Evolutionary conservation across 2,888 invertebrate species (phyloP), one percentile per base, ranked within the genome.

Genomic region (Anaspis maculata): DNA sequence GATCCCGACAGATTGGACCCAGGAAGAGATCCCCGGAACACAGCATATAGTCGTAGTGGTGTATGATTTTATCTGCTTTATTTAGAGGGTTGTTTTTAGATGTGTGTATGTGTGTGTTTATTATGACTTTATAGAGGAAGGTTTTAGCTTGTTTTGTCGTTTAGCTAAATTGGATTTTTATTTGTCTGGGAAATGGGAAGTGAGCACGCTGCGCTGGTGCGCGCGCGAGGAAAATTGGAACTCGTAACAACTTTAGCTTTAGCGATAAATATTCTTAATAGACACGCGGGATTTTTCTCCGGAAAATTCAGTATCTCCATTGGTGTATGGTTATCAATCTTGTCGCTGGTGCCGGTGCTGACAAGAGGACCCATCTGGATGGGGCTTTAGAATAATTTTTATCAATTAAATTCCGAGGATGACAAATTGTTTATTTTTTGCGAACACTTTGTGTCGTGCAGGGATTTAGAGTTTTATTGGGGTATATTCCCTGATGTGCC

Each of bases 111-210:
- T 54, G 51, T 49, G 52, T 52, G 52, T 56, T 56, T 59, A 57
- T 58, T 58, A 59, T 57, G 55, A 55, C 54, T 57, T 56, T 54
- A 59, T 58, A 46, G 52, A 52, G 54, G 53, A 52, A 53, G 49
- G 52, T 50, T 53, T 55, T 48, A 51, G 50, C 49, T 49, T 53
- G 53, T 52, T 57, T 50, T 52, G 56, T 53, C 58, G 54, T 57
- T 59, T 53, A 57, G 50, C 56, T 54, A 56, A 59, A 60, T 59
- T 59, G 58, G 57, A 58, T 58, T 59, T 58, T 59, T 59, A 57
- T 57, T 57, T 53, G 55, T 44, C 37, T 41, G 33, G 27, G 19
- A 30, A 30, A 21, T 27, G 27, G 32, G 22, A 27, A 32, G n/a
- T n/a, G n/a, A n/a, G n/a, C n/a, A n/a, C n/a, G n/a, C n/a, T n/a